Conservation (phyloP, 2,888 invertebrate species). For the Luperina testacea region DNA sequence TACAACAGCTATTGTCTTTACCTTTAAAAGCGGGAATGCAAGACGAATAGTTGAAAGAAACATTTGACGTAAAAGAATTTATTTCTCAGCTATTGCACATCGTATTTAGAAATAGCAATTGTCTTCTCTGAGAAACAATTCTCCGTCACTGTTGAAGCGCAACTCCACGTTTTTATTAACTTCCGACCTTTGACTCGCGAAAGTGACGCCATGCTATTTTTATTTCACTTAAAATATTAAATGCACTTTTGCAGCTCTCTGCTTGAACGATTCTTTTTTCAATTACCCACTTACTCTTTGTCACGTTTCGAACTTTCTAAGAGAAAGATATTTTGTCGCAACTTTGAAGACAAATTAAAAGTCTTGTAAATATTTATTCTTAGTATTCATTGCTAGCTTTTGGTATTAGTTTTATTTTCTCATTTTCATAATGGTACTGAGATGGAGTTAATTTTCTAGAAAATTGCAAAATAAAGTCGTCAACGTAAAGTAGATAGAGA, state of each 20-base stretch:
- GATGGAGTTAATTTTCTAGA: conserved; percentile 17
- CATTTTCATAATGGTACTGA: conserved; percentile 34
- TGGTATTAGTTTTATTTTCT: conserved; percentile 27
- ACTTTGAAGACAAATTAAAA: conserved; percentile 52
- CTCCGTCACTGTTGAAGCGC: neutral
- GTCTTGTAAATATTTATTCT: conserved; percentile 41
- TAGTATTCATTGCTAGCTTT: conserved; percentile 40
- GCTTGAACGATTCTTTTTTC: conserved; percentile 61
- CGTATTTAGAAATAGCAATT: neutral
- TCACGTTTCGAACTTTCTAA: conserved; percentile 43
- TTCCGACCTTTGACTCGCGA: conserved; percentile 34
- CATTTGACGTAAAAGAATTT: neutral
- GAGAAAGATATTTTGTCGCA: conserved; percentile 41
- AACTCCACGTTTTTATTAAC: conserved; percentile 46
- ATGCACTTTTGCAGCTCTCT: conserved; percentile 58
- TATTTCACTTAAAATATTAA: conserved; percentile 66
- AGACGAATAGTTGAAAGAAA: neutral
- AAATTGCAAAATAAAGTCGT: conserved; percentile 20
- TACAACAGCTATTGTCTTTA: too few relatives aligned
- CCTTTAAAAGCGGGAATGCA: neutral
- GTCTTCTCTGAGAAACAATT: conserved; percentile 2
- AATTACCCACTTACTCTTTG: conserved; percentile 65
- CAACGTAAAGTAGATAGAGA: neutral
- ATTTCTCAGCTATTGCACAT: neutral
- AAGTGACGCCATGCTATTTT: conserved; percentile 44